A percentile compares a stretch with the other conserved stretches of the same genome.
Conservation (phyloP, 1,140 invertebrate genomes). For the Rhynchophorus ferrugineus region DNA sequence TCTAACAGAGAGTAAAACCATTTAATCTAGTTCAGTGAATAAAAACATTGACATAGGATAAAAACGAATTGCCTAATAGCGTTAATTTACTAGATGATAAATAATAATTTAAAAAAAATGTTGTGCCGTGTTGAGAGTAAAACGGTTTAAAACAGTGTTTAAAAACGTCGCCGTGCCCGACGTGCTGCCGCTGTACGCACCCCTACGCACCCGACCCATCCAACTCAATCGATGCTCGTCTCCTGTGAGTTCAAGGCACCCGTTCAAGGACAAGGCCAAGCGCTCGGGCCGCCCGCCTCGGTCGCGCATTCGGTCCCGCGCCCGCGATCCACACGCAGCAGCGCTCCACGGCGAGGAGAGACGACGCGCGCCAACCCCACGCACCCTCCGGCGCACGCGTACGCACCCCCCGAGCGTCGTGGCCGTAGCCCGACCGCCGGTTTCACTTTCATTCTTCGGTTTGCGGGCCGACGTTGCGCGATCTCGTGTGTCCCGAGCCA, state of each 20-base stretch:
- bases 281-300: slow-evolving; percentile 21
- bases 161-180: not conserved
- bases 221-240: slow-evolving; percentile 33
- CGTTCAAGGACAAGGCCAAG: slow-evolving; percentile 43
- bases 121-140: too few species aligned
- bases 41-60: too few species aligned
- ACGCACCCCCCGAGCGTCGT: slow-evolving; percentile 9
- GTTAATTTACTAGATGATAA: too few species aligned
- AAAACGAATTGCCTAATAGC: too few species aligned
- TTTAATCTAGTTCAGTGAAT: too few species aligned
- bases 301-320: slow-evolving; percentile 16
- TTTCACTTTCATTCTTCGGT: slow-evolving; percentile 21
- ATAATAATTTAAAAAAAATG: too few species aligned
- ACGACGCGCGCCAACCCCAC: slow-evolving; percentile 8
- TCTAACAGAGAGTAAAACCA: too few species aligned
- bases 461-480: slow-evolving; percentile 6
- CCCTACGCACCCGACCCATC: slow-evolving; percentile 20
- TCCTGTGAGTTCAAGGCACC: slow-evolving; percentile 37
- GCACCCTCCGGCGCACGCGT: slow-evolving; percentile 16
- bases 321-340: slow-evolving; percentile 8
- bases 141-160: too few species aligned
- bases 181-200: slow-evolving; percentile 13
- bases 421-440: slow-evolving; percentile 7
- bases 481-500: slow-evolving; percentile 1
- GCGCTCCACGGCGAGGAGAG: slow-evolving; percentile 4